phyloP scores from a whole-genome alignment of 2,797 vertebrate species.

The Furcifer pardalis region DNA sequence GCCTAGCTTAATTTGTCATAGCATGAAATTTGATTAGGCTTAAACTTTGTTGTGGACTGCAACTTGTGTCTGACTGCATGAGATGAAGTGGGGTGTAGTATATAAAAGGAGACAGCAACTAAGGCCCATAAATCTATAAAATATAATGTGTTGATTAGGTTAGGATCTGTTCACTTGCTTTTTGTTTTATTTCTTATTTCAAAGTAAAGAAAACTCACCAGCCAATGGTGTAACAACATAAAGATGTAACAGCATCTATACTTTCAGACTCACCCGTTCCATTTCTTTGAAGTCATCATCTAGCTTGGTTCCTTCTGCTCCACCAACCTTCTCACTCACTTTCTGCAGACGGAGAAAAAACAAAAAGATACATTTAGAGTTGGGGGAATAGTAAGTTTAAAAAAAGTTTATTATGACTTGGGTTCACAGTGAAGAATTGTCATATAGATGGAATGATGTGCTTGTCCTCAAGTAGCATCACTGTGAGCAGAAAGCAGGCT shows the following conservation, averaged over 20 bases:
- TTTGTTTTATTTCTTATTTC: background rate
- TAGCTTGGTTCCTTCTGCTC: constrained; percentile 93
- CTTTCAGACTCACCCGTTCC: constrained; percentile 86
- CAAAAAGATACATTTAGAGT: constrained; percentile 26
- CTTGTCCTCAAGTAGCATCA: too few relatives aligned
- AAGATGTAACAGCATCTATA: background rate
- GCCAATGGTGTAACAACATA: background rate
- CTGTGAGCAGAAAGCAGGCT: too few relatives aligned
- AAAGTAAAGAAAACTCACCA: constrained; percentile 32
- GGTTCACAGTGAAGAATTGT: too few relatives aligned
- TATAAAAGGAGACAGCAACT: too few relatives aligned
- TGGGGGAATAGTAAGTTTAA: constrained; percentile 13
- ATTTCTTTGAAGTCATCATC: constrained; percentile 94
- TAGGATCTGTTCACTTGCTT: background rate
- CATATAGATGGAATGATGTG: too few relatives aligned
- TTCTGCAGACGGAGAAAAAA: constrained; percentile 80
- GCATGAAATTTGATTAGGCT: too few relatives aligned
- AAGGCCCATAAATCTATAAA: too few relatives aligned
- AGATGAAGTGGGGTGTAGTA: too few relatives aligned
- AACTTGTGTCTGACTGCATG: too few relatives aligned
- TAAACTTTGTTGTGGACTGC: too few relatives aligned
- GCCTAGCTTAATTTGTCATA: too few relatives aligned
- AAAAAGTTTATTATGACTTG: fast-evolving
- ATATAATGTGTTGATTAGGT: background rate
- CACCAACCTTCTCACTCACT: constrained; percentile 96